Percentiles rank a stretch among this genome's conserved stretches.
Evolutionary conservation across 2,888 invertebrate genomes (phyloP).

Genomic region (Melipona bicolor): DNA sequence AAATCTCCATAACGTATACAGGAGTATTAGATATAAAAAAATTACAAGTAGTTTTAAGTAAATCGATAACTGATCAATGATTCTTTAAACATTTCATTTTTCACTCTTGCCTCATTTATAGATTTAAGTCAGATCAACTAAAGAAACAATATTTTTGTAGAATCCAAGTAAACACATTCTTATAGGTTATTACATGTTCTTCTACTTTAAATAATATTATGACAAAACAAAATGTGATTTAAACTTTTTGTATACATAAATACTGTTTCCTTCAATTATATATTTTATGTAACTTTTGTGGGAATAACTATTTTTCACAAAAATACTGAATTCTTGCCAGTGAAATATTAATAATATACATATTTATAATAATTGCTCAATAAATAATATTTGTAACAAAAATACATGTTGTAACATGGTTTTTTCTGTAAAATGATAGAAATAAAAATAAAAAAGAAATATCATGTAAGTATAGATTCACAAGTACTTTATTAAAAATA

Average conservation of each 20-base stretch:
- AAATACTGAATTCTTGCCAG: conserved; percentile 65
- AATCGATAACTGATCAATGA: conserved; percentile 3
- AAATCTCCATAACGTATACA: neutral
- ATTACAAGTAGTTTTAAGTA: too few relatives aligned
- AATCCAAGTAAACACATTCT: conserved; percentile 15
- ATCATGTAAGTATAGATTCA: neutral
- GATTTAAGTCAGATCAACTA: conserved; percentile 16
- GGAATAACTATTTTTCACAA: conserved; percentile 15
- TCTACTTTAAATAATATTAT: neutral
- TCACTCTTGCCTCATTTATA: conserved; percentile 52
- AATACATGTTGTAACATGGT: neutral
- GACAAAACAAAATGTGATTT: neutral
- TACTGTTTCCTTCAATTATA: conserved; percentile 41
- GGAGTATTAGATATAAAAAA: neutral
- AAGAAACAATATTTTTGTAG: conserved; percentile 48
- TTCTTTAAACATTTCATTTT: neutral
- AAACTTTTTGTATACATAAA: conserved; percentile 5
- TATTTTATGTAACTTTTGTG: conserved; percentile 10
- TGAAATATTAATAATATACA: conserved; percentile 58
- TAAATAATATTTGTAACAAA: conserved; percentile 72
- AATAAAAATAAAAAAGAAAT: neutral
- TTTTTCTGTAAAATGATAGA: neutral
- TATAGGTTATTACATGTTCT: neutral
- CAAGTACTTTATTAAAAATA: neutral
- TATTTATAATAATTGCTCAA: conserved; percentile 75